Conservation (phyloP, 2,888 invertebrate genomes). For the Crematogaster levior region DNA sequence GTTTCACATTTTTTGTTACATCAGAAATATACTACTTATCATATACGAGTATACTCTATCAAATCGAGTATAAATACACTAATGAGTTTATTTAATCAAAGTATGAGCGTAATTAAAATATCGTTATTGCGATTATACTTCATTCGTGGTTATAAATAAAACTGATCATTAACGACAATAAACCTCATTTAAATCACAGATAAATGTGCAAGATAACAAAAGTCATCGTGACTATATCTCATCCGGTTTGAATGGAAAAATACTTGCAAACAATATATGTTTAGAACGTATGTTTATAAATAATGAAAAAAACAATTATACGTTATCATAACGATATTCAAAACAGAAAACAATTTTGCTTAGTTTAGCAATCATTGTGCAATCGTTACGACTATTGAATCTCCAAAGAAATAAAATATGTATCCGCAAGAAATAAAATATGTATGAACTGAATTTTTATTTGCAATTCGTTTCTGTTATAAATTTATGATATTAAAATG, state of each 20-base stretch:
- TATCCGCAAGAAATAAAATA: background rate
- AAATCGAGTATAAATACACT: background rate
- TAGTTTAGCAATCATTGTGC: background rate
- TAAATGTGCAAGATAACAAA: slow-evolving; percentile 29
- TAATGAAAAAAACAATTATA: background rate
- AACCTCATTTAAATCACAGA: background rate
- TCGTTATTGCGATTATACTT: slow-evolving; percentile 8
- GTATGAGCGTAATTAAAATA: background rate
- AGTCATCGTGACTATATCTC: background rate
- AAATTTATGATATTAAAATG: background rate
- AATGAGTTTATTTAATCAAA: slow-evolving; percentile 17
- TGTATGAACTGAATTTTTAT: background rate
- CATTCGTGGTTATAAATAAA: background rate
- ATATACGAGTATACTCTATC: no score
- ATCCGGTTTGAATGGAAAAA: slow-evolving; percentile 8
- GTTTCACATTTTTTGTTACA: background rate
- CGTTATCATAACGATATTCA: background rate
- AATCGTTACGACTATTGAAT: background rate
- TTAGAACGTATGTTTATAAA: background rate
- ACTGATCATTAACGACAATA: slow-evolving; percentile 10
- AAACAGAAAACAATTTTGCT: background rate
- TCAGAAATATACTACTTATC: no score
- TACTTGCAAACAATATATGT: background rate
- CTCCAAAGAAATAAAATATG: no score
- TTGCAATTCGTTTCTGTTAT: background rate